A percentile compares a stretch with the other conserved stretches of the same genome.
Evolutionary conservation across 2,797 vertebrate genomes (phyloP).

Genomic region (Channa striata): DNA sequence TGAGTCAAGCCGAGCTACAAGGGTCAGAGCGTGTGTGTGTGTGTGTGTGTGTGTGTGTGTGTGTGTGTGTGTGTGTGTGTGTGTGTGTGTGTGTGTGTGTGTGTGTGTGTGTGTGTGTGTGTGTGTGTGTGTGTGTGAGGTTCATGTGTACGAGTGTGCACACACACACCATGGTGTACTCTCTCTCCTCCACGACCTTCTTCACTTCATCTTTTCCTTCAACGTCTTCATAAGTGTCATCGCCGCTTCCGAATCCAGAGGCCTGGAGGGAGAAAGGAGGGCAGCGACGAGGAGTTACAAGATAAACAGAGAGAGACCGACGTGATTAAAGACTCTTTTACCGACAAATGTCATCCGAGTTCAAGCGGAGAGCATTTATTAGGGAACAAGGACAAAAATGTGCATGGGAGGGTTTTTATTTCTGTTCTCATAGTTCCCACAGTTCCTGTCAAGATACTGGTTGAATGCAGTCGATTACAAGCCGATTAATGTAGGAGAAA

Average conservation of each 20-base stretch:
- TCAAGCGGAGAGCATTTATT: constrained; percentile 13
- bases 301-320: constrained; percentile 14
- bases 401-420: no score
- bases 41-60: constrained; percentile 21
- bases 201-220: constrained; percentile 81
- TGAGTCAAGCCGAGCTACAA: constrained; percentile 30
- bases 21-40: neutral
- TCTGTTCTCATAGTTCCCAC: no score
- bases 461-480: neutral
- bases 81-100: constrained; percentile 11
- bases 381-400: constrained; percentile 1
- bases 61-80: constrained; percentile 14
- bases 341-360: neutral
- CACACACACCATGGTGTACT: constrained; percentile 73
- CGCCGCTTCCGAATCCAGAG: constrained; percentile 92
- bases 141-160: no score
- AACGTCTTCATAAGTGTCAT: constrained; percentile 80
- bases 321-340: constrained; percentile 12
- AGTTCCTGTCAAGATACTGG: neutral
- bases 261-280: constrained; percentile 77
- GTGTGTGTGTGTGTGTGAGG: no score
- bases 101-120: constrained; percentile 16
- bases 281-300: neutral
- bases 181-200: constrained; percentile 81
- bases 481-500: no score